Evolutionary conservation across 2,888 invertebrate species (phyloP).

Genomic region (Ectobius pallidus): DNA sequence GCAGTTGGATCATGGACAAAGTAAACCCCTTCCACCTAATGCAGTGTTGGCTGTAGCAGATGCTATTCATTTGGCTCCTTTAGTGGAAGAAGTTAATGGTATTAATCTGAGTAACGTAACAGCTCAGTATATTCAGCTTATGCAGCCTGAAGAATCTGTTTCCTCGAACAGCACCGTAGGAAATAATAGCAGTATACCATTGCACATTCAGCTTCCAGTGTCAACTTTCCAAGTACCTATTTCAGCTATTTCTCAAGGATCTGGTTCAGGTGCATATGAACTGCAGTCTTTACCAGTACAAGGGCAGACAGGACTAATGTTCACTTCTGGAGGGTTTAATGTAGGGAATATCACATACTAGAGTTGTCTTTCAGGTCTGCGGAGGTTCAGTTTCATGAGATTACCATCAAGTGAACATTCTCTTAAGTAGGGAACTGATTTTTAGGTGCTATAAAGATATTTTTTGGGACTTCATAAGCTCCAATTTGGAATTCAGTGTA

Average conservation of each 20-base stretch:
- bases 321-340: conserved; percentile 16
- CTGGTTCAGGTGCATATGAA: neutral
- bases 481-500: too few species aligned
- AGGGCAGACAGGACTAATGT: conserved; percentile 8
- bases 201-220: conserved; percentile 29
- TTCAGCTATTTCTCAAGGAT: conserved; percentile 13
- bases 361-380: too few species aligned
- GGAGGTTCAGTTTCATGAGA: too few species aligned
- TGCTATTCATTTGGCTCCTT: conserved; percentile 19
- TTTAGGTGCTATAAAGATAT: too few species aligned
- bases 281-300: conserved; percentile 16
- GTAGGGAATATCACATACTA: conserved; percentile 17
- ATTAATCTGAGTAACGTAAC: neutral
- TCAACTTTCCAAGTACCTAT: conserved; percentile 28
- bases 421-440: too few species aligned
- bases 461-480: too few species aligned
- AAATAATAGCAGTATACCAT: conserved; percentile 7
- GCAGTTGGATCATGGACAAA: conserved; percentile 11
- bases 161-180: neutral
- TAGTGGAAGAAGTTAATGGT: conserved; percentile 12
- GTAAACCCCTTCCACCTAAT: conserved; percentile 4
- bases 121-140: conserved; percentile 18
- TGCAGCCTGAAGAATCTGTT: neutral
- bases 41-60: conserved; percentile 21
- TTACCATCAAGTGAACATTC: too few species aligned